Base-by-base conservation (phyloP, 2,797 vertebrate species). In the Gymnopithys bicolor region DNA sequence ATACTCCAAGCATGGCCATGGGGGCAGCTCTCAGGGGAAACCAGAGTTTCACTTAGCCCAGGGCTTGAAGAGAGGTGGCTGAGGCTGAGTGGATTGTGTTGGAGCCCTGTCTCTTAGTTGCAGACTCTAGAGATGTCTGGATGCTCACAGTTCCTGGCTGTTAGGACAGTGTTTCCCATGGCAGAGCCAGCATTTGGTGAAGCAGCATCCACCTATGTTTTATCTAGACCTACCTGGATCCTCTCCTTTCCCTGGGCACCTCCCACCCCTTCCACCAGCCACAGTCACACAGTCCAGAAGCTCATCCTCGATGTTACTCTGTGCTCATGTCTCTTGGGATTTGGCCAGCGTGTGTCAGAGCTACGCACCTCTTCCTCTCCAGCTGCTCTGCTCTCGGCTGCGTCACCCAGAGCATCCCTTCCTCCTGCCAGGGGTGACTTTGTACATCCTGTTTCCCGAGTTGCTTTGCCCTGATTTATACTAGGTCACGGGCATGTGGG, bases 321-420 rank as follows among this genome's bases (percentile, higher is more conserved):
- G 73, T 25, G 1, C 51, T 39, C 19, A 30, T 9, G 15, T 43
- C 79, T 63, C 51, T 79, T 56, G 85, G 87, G 94, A 46, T 71
- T 85, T 59, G 66, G 73, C 87, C 89, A 67, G 70, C 3, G 0
- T 73, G 74, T 87, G 73, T 89, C 91, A 53, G 58, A 69, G 60
- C 71, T 73, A 5, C 1, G 16, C 3, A 1, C 48, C 67, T 89
- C 90, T 92, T 92, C 88, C 92, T 91, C 85, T 80, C 32, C 66
- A 84, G 83, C 93, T 94, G 93, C 79, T 85, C 85, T 52, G 53
- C 2, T 4, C 81, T 76, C 1, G 2, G 64, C 93, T 74, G 69
- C 18, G 2, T 92, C 93, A 78, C 89, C 91, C 58, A 1, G 56
- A 83, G 64, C 91, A 80, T 92, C 93, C 84, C 53, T 88, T 90